Percentiles rank a stretch among this genome's conserved stretches.
These are phyloP conservation scores for Siniperca chuatsi DNA, from an alignment of 2,113 vertebrate species.

Conservation along the genomic window DNA sequence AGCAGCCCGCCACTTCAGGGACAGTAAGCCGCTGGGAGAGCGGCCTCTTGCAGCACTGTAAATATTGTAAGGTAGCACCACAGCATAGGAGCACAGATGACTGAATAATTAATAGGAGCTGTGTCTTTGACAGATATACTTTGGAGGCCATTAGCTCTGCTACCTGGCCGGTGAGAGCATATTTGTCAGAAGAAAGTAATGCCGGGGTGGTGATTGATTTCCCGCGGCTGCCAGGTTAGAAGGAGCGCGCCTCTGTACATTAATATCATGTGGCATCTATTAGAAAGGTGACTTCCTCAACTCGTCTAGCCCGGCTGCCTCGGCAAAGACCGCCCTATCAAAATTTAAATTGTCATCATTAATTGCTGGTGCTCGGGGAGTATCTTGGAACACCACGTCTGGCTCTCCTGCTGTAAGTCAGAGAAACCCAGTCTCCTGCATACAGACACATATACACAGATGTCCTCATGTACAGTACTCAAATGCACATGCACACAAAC, in stretches of 20 bases:
- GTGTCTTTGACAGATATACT: conserved; percentile 83
- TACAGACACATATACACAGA: conserved; percentile 9
- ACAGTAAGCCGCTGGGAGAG: conserved; percentile 46
- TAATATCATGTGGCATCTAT: conserved; percentile 81
- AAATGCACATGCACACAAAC: not conserved
- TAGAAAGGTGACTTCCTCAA: conserved; percentile 77
- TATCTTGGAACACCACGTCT: conserved; percentile 37
- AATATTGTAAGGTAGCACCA: conserved; percentile 78
- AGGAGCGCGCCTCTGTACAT: conserved; percentile 65
- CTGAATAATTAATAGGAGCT: conserved; percentile 84
- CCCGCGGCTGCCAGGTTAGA: conserved; percentile 75
- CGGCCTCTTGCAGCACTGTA: conserved; percentile 67
- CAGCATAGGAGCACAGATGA: conserved; percentile 68
- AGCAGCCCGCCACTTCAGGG: conserved; percentile 50
- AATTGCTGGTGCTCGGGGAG: conserved; percentile 63
- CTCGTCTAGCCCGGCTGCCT: conserved; percentile 45
- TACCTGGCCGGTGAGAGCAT: conserved; percentile 75
- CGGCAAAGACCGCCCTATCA: conserved; percentile 50
- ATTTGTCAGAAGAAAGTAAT: conserved; percentile 80
- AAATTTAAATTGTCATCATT: conserved; percentile 76
- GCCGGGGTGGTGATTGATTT: conserved; percentile 79
- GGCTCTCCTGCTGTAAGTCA: conserved; percentile 6
- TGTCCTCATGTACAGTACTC: not conserved
- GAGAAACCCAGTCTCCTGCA: not conserved
- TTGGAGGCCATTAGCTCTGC: conserved; percentile 81